Conservation (phyloP, 2,888 invertebrate genomes). For the Digitonthophagus gazella region DNA sequence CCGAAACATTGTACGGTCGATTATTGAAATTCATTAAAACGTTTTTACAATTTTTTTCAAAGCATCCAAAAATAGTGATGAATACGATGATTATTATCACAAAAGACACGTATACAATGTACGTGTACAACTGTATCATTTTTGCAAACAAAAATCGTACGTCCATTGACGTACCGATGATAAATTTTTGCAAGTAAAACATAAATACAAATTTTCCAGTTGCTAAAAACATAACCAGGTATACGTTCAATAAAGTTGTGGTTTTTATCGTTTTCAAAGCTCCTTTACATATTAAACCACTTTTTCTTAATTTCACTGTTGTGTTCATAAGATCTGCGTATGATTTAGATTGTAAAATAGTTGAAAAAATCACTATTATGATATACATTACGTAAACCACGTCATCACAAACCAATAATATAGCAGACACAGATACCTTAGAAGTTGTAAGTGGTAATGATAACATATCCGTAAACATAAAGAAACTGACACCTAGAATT, state of each 20-base stretch:
- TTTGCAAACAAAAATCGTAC: background rate
- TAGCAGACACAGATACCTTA: background rate
- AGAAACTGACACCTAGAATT: no score
- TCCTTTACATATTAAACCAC: background rate
- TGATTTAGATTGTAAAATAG: background rate
- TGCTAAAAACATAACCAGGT: background rate
- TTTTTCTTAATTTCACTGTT: background rate
- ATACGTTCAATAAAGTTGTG: background rate
- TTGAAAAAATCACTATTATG: background rate
- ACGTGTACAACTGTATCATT: background rate
- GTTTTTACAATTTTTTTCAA: background rate
- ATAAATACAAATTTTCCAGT: background rate
- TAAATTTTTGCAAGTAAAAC: background rate
- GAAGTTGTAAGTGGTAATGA: background rate
- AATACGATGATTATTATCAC: background rate
- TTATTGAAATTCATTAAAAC: no score
- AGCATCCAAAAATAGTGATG: background rate
- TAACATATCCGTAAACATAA: background rate
- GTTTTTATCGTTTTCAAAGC: background rate
- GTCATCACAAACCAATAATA: background rate
- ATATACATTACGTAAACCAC: background rate
- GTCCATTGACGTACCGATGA: background rate
- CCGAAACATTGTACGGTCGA: background rate
- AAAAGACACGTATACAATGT: background rate
- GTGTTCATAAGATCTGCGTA: background rate